Percentiles rank a stretch among this genome's conserved stretches.
These are phyloP conservation scores for Mormyrus hasselquistii DNA, from an alignment of 2,797 vertebrate species.

Conservation along the genomic window DNA sequence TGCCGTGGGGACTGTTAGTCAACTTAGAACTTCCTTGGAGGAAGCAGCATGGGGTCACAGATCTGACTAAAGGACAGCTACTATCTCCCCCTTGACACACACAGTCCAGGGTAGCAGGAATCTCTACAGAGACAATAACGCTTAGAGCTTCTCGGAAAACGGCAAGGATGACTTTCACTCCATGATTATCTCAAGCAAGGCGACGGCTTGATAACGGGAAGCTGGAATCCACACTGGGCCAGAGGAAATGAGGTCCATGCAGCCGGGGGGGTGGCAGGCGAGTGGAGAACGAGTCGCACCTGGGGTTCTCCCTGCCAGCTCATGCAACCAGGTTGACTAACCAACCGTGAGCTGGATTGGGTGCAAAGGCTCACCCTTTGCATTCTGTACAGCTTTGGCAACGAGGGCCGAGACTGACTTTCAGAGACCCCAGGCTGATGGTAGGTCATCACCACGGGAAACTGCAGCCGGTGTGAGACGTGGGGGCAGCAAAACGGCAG, in stretches of 20 bases:
- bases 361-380: not conserved
- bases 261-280: not conserved
- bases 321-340: not conserved
- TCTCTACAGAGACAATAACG: not conserved
- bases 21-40: not conserved
- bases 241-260: not conserved
- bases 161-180: not conserved
- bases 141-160: not conserved
- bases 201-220: not conserved
- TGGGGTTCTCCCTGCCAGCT: not conserved
- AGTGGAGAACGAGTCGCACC: not conserved
- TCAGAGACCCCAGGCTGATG: not conserved
- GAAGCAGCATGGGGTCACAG: not conserved
- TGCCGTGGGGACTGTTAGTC: not conserved
- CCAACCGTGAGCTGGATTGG: constrained; percentile 3
- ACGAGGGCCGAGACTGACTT: not conserved
- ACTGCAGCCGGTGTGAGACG: not conserved
- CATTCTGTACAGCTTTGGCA: constrained; percentile 1
- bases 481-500: not conserved
- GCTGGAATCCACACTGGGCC: not conserved
- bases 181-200: not conserved
- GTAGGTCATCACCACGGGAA: not conserved
- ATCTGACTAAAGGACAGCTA: not conserved
- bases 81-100: not conserved
- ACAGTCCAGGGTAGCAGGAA: not conserved